Conservation (phyloP, 30 jellyfish, hydroid and myxozoan genomes). For the Catostylus mosaicus region DNA sequence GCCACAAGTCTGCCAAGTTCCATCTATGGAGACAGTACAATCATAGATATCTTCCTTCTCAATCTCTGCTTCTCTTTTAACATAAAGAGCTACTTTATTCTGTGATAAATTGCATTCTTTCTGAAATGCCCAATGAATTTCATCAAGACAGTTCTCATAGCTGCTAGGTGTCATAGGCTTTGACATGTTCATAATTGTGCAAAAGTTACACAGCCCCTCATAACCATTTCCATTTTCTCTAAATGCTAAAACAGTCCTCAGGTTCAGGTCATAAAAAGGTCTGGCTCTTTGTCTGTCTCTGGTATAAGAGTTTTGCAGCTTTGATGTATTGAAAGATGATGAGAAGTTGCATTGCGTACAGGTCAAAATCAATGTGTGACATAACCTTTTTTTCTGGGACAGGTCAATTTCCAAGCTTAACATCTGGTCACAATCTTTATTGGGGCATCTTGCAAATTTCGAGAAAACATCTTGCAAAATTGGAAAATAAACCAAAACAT, state of each 20-base stretch:
- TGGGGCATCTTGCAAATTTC: not conserved
- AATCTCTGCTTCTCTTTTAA: not conserved
- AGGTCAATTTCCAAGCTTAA: not conserved
- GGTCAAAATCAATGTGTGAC: not conserved
- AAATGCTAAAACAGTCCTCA: slow-evolving; percentile 14
- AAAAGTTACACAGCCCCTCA: slow-evolving; percentile 3
- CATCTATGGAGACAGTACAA: slow-evolving; percentile 21
- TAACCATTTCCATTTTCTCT: slow-evolving; percentile 11
- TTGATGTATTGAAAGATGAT: not conserved
- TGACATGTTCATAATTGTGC: slow-evolving; percentile 8
- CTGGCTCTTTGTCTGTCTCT: not conserved
- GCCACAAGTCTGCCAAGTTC: slow-evolving; percentile 31
- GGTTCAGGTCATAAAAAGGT: slow-evolving; percentile 1
- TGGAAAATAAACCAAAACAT: not conserved
- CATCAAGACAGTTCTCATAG: slow-evolving; percentile 15
- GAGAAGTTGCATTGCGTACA: not conserved
- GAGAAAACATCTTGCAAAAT: not conserved
- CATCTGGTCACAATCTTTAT: not conserved
- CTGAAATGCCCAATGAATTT: slow-evolving; percentile 19
- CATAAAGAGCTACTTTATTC: too few species aligned
- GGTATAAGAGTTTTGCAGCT: not conserved
- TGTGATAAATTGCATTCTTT: too few species aligned
- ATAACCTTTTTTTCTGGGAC: not conserved
- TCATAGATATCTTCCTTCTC: not conserved
- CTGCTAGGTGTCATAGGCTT: not conserved